Evolutionary conservation across 2,888 invertebrate species (phyloP), one percentile per base, ranked within the genome.

Genomic region (Microctonus hyperodae): DNA sequence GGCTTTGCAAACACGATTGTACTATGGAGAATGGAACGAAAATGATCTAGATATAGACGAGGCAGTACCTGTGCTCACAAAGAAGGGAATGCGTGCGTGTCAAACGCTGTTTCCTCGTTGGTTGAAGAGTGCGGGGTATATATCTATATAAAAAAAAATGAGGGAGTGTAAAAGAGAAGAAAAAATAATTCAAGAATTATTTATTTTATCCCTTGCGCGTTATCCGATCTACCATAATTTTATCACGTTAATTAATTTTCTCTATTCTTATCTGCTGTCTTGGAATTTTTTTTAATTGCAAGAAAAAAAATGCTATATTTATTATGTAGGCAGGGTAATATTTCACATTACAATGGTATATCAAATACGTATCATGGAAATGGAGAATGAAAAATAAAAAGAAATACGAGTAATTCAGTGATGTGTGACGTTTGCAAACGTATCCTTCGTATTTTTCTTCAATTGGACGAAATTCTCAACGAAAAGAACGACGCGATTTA

Each of bases 151-250:
- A 37, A n/a, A n/a, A 37, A 37, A 33, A 51, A 40, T 11, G 56
- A 22, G 31, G 11, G 31, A 20, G 25, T 48, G 22, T 35, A 44
- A 20, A 40, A 44, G 48, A 35, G 40, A 44, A 28, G 11, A 23
- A 25, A 72, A 70, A 73, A 72, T 74, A 72, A 75, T 74, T 76
- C 71, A 69, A 75, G 73, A 76, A 78, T 76, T 74, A 78, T 76
- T 75, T 75, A 72, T 74, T 73, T 22, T 11, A 23, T 50, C 23
- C 48, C 48, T 50, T 50, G 23, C 23, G 23, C 23, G 23, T 9
- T 50, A 50, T 50, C 48, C 23, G 48, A 50, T 50, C 48, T 22
- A 9, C 10, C 7, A 50, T n/a, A n/a, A 28, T 50, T 22, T 37
- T 37, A 37, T 37, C 37, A 50, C 22, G 48, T 50, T 50, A 50